phyloP scores from a whole-genome alignment of 2,888 invertebrate species.

The Dione vanillae region DNA sequence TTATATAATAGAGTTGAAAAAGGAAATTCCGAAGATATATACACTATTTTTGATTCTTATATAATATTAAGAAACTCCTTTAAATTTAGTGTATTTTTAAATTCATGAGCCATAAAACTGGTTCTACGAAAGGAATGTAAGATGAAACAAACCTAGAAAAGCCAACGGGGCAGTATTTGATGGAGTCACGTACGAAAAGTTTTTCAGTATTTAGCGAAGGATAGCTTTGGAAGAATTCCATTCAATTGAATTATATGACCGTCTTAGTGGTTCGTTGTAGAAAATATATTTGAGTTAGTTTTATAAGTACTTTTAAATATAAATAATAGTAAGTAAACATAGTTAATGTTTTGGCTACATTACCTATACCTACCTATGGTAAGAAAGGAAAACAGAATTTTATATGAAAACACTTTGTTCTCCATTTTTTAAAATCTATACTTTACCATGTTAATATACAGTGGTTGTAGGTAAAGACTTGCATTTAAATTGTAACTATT shows the following conservation, averaged over 20 bases:
- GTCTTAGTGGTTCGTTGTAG: not conserved
- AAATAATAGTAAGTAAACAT: not conserved
- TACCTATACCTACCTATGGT: too few relatives aligned
- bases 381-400: too few relatives aligned
- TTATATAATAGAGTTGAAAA: too few relatives aligned
- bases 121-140: constrained; percentile 62
- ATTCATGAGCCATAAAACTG: constrained; percentile 69
- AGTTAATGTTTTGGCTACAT: too few relatives aligned
- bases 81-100: constrained; percentile 51
- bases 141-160: constrained; percentile 60
- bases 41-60: not conserved
- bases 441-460: too few relatives aligned
- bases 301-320: not conserved
- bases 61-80: constrained; percentile 14
- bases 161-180: constrained; percentile 54
- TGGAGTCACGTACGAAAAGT: constrained; percentile 78
- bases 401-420: too few relatives aligned
- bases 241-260: constrained; percentile 58
- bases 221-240: constrained; percentile 60
- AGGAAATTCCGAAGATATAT: too few relatives aligned
- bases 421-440: too few relatives aligned
- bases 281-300: constrained; percentile 5
- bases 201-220: constrained; percentile 75
- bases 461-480: too few relatives aligned
- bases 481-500: too few relatives aligned